phyloP scores from a whole-genome alignment of 2,113 vertebrate species.

The Lagopus muta region DNA sequence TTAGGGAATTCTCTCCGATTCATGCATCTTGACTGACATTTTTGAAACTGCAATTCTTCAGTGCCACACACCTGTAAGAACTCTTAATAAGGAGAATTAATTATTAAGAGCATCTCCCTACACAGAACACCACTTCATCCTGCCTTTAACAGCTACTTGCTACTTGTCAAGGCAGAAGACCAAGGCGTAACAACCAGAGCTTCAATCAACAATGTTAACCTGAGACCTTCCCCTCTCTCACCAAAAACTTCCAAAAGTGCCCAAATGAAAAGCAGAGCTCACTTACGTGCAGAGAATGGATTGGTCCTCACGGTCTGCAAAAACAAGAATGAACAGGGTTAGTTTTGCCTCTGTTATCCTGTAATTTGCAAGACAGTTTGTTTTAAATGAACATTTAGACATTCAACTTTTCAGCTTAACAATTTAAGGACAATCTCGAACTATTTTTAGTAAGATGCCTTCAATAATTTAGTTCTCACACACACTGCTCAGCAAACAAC shows the following conservation, averaged over 20 bases:
- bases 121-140: not conserved
- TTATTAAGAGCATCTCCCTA: not conserved
- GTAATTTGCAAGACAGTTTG: not conserved
- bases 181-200: not conserved
- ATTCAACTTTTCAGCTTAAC: not conserved
- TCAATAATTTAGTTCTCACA: not conserved
- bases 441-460: not conserved
- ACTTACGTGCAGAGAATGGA: slow-evolving; percentile 99
- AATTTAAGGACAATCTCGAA: not conserved
- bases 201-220: not conserved
- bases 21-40: not conserved
- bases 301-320: slow-evolving; percentile 97
- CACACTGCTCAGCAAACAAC: not conserved
- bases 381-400: not conserved
- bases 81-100: not conserved
- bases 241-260: not conserved
- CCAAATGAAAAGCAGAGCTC: not conserved
- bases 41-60: not conserved
- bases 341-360: not conserved
- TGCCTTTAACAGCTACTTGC: not conserved
- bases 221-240: not conserved
- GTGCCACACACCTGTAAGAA: not conserved
- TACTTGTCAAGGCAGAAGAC: not conserved
- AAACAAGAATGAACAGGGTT: slow-evolving; percentile 56
- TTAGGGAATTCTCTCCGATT: not conserved